Evolutionary conservation across 2,113 vertebrate genomes (phyloP).

Genomic region (Grallaria varia): DNA sequence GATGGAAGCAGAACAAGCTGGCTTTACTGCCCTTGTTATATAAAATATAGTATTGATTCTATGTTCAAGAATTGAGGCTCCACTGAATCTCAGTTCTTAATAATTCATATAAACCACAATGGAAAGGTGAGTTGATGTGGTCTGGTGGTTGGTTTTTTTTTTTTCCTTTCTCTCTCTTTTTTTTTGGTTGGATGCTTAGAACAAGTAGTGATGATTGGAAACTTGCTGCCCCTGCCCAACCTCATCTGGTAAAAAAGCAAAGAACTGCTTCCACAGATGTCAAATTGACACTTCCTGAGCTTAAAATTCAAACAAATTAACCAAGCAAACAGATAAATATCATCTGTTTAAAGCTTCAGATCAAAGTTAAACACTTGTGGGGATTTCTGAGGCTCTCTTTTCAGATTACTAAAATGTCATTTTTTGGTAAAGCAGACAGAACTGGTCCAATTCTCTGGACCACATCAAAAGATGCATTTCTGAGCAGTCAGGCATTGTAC

Average conservation of each 20-base stretch:
- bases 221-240: conserved; percentile 9
- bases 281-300: not conserved
- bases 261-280: not conserved
- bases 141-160: not conserved
- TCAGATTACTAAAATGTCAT: not conserved
- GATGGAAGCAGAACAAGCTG: conserved; percentile 18
- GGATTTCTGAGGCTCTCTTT: conserved; percentile 43
- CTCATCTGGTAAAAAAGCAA: not conserved
- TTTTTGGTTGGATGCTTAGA: conserved; percentile 33
- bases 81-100: conserved; percentile 50
- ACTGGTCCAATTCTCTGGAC: conserved; percentile 48
- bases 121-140: conserved; percentile 43
- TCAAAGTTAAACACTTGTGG: conserved; percentile 53
- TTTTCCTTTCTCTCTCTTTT: no score
- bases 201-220: conserved; percentile 12
- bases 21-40: conserved; percentile 40
- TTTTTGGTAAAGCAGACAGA: conserved; percentile 46
- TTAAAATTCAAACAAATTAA: conserved; percentile 51
- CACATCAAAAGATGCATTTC: conserved; percentile 59
- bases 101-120: conserved; percentile 59
- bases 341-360: conserved; percentile 28
- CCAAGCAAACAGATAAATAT: conserved; percentile 53
- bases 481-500: conserved; percentile 64
- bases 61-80: conserved; percentile 11
- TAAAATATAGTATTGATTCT: conserved; percentile 62